Evolutionary conservation across 2,797 vertebrate genomes (phyloP).

Genomic region (Bovichtus variegatus): DNA sequence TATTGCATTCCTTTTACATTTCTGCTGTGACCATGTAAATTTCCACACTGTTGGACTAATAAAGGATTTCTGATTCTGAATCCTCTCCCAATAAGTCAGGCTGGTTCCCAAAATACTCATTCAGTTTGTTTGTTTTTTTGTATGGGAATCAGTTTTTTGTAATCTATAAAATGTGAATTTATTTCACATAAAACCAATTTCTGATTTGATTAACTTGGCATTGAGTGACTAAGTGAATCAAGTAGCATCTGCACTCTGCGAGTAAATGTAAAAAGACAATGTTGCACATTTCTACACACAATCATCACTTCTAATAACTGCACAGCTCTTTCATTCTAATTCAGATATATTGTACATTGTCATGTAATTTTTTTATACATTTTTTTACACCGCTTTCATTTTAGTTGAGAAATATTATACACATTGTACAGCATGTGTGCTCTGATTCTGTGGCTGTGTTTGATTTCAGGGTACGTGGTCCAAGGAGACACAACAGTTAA

Average conservation of each 20-base stretch:
- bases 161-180: background rate
- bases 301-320: too few relatives aligned
- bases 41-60: too few relatives aligned
- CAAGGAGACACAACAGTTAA: fast-evolving
- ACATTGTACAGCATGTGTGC: too few relatives aligned
- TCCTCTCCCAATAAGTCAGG: background rate
- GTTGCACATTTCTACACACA: too few relatives aligned
- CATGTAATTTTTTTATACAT: too few relatives aligned
- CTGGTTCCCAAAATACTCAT: background rate
- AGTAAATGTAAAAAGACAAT: background rate
- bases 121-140: background rate
- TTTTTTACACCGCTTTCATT: too few relatives aligned
- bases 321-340: too few relatives aligned
- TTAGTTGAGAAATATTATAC: too few relatives aligned
- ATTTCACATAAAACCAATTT: background rate
- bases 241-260: background rate
- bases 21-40: too few relatives aligned
- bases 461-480: fast-evolving
- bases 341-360: too few relatives aligned
- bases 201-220: background rate
- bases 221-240: background rate
- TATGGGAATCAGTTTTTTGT: background rate
- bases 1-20: too few relatives aligned
- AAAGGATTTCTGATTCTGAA: too few relatives aligned
- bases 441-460: slow-evolving; percentile 5